Evolutionary conservation across 92 coral and sea anemone genomes (phyloP).

Genomic region (Epizoanthus fatuus): DNA sequence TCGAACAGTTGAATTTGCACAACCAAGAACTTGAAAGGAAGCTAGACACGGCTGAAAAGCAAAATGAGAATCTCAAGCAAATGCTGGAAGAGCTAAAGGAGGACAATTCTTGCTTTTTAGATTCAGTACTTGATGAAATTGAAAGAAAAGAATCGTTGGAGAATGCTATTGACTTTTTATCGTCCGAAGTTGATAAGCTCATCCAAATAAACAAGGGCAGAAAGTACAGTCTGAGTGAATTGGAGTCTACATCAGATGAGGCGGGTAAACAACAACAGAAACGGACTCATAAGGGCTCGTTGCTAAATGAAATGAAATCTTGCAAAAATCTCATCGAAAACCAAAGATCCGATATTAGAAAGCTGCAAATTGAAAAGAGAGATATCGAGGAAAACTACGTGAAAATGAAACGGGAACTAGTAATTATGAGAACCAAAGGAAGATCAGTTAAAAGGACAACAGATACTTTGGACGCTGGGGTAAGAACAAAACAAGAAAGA

Average conservation of each 20-base stretch:
- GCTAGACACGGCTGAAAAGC: slow-evolving; percentile 60
- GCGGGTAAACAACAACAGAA: slow-evolving; percentile 54
- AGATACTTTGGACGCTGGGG: slow-evolving; percentile 33
- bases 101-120: slow-evolving; percentile 70
- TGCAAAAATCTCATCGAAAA: slow-evolving; percentile 94
- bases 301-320: slow-evolving; percentile 85
- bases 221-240: slow-evolving; percentile 10
- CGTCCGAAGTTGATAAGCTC: slow-evolving; percentile 68
- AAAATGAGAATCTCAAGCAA: slow-evolving; percentile 68
- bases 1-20: slow-evolving; percentile 84
- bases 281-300: slow-evolving; percentile 66
- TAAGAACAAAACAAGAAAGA: slow-evolving; percentile 43
- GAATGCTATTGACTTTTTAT: slow-evolving; percentile 73
- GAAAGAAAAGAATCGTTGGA: slow-evolving; percentile 78
- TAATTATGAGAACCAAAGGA: slow-evolving; percentile 70
- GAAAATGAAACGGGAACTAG: slow-evolving; percentile 87
- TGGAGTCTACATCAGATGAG: slow-evolving; percentile 34
- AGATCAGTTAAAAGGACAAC: slow-evolving; percentile 57
- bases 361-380: slow-evolving; percentile 91
- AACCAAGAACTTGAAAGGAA: slow-evolving; percentile 77
- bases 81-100: slow-evolving; percentile 68
- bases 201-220: slow-evolving; percentile 63
- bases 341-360: slow-evolving; percentile 90
- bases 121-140: slow-evolving; percentile 80
- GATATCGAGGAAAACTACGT: slow-evolving; percentile 86